A percentile compares a stretch with the other conserved stretches of the same genome.
Evolutionary conservation across 64 coral and sea anemone species (phyloP).

Genomic region (Stylophora pistillata): DNA sequence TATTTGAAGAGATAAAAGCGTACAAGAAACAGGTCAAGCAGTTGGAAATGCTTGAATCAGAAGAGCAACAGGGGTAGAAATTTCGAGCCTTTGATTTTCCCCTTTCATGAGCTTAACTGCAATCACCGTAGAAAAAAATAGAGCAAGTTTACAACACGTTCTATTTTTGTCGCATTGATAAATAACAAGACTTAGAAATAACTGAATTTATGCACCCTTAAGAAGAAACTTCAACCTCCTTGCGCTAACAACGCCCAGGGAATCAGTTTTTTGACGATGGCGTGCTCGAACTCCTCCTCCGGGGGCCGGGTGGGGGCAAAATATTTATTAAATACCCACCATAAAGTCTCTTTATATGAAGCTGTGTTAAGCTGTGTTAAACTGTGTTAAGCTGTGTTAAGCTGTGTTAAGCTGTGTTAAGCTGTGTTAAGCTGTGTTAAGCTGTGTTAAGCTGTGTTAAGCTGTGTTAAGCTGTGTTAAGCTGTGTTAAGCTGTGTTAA

Average conservation of each 20-base stretch:
- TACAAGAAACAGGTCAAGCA: slow-evolving; percentile 36
- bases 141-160: background rate
- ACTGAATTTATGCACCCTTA: slow-evolving; percentile 1
- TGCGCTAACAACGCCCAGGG: slow-evolving; percentile 7
- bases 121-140: slow-evolving; percentile 9
- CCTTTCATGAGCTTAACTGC: slow-evolving; percentile 6
- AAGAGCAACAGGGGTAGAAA: slow-evolving; percentile 30
- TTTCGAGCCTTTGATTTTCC: slow-evolving; percentile 1
- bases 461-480: no score
- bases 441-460: no score
- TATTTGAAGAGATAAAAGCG: slow-evolving; percentile 1
- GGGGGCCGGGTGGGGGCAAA: background rate
- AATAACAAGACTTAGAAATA: background rate
- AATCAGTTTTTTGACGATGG: slow-evolving; percentile 28
- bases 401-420: no score
- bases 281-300: slow-evolving; percentile 16
- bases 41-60: slow-evolving; percentile 36
- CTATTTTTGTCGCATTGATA: slow-evolving; percentile 9
- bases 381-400: no score
- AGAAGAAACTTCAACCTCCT: background rate
- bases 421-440: no score
- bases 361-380: no score
- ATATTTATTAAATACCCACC: slow-evolving; percentile 5
- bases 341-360: slow-evolving; percentile 15
- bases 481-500: no score